These are phyloP conservation scores for Centropus bengalensis DNA, from an alignment of 2,113 vertebrate species.

Conservation along the genomic window DNA sequence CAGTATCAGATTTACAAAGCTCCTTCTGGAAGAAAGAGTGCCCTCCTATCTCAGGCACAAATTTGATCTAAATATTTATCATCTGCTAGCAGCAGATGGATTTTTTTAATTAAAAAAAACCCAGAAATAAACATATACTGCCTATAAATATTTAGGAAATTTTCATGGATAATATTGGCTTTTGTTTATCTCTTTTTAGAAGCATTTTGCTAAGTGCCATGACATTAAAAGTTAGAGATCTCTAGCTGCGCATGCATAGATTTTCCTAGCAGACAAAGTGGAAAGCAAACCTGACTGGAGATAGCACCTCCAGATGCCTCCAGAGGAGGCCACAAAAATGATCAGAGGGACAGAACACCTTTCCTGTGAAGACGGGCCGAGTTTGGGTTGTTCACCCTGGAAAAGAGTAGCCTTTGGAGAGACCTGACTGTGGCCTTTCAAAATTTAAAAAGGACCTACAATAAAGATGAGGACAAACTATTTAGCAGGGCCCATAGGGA, in stretches of 20 bases:
- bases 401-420: no score
- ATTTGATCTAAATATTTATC: slow-evolving; percentile 50
- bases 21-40: neutral
- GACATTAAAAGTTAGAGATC: slow-evolving; percentile 44
- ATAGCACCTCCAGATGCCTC: neutral
- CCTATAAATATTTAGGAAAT: slow-evolving; percentile 49
- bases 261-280: slow-evolving; percentile 48
- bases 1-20: neutral
- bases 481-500: no score
- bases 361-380: no score
- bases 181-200: slow-evolving; percentile 43
- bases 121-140: slow-evolving; percentile 31
- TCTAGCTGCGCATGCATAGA: slow-evolving; percentile 44
- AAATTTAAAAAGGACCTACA: no score
- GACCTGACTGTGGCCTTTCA: no score
- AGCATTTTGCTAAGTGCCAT: slow-evolving; percentile 39
- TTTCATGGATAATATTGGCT: slow-evolving; percentile 36
- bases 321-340: no score
- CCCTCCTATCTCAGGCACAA: neutral
- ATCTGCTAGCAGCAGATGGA: slow-evolving; percentile 44
- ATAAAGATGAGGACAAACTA: no score
- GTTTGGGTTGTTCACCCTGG: no score
- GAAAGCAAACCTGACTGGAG: slow-evolving; percentile 15
- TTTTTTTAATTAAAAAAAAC: neutral
- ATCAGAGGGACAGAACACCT: no score